Evolutionary conservation across 1,140 invertebrate species (phyloP).

Genomic region (Hermetia illucens): DNA sequence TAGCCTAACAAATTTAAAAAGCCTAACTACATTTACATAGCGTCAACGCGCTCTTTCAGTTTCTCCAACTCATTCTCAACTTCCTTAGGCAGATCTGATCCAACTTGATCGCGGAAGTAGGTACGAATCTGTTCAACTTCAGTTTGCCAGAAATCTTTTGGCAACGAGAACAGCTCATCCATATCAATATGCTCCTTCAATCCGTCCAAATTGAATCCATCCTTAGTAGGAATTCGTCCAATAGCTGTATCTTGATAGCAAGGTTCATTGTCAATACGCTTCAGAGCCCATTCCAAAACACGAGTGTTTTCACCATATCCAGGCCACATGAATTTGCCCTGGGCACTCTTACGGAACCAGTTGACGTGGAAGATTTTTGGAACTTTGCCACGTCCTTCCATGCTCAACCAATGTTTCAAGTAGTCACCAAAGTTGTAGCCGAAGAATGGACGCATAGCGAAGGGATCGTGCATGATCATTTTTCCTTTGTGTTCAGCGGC

Average conservation of each 20-base stretch:
- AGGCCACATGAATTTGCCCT: slow-evolving; percentile 91
- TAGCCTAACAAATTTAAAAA: too few species aligned
- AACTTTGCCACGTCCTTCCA: slow-evolving; percentile 49
- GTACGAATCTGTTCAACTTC: slow-evolving; percentile 72
- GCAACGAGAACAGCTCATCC: slow-evolving; percentile 71
- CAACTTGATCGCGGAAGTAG: slow-evolving; percentile 88
- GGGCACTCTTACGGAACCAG: slow-evolving; percentile 81
- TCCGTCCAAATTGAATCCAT: slow-evolving; percentile 54
- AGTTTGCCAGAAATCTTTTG: slow-evolving; percentile 83
- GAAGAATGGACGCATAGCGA: slow-evolving; percentile 98
- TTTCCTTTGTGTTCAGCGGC: slow-evolving; percentile 94
- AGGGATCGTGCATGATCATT: slow-evolving; percentile 95
- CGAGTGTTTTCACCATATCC: slow-evolving; percentile 94
- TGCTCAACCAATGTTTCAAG: slow-evolving; percentile 85
- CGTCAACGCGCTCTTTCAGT: slow-evolving; percentile 48
- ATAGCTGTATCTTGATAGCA: slow-evolving; percentile 56
- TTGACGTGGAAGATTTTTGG: slow-evolving; percentile 97
- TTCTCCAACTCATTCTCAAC: slow-evolving; percentile 60
- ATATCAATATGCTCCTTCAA: slow-evolving; percentile 54
- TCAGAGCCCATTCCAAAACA: slow-evolving; percentile 89
- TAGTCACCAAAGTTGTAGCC: slow-evolving; percentile 99
- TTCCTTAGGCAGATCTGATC: slow-evolving; percentile 64
- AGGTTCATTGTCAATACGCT: slow-evolving; percentile 61
- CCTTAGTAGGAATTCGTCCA: slow-evolving; percentile 52
- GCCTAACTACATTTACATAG: slow-evolving; percentile 15